Percentiles rank a stretch among this genome's conserved stretches.
phyloP scores from a whole-genome alignment of 1,140 invertebrate genomes.

The Drosophila parvula region DNA sequence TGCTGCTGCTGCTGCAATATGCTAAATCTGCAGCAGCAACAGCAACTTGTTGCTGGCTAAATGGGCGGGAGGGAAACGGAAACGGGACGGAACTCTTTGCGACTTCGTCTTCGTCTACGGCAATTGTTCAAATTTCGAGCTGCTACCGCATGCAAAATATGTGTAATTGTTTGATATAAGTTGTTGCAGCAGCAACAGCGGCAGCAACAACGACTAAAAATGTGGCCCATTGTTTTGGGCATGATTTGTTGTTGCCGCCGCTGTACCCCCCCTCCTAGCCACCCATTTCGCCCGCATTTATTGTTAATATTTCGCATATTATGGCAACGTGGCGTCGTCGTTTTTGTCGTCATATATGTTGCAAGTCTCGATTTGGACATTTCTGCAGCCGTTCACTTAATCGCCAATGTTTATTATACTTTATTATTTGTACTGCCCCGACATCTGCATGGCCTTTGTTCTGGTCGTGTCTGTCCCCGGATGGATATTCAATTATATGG shows the following conservation, averaged over 20 bases:
- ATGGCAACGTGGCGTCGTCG: conserved; percentile 66
- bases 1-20: conserved; percentile 59
- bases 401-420: conserved; percentile 76
- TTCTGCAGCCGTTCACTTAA: conserved; percentile 61
- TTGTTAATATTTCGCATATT: conserved; percentile 82
- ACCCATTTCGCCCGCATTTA: conserved; percentile 50
- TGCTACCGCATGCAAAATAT: conserved; percentile 79
- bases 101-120: conserved; percentile 42
- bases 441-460: conserved; percentile 78
- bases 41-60: conserved; percentile 41
- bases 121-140: conserved; percentile 67
- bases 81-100: conserved; percentile 1
- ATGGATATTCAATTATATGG: conserved; percentile 50
- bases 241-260: conserved; percentile 79
- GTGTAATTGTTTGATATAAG: conserved; percentile 84
- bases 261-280: not conserved
- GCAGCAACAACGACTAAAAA: conserved; percentile 66
- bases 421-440: conserved; percentile 68
- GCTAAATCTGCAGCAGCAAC: conserved; percentile 9
- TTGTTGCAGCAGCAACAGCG: conserved; percentile 56
- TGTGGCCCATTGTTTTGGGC: conserved; percentile 83
- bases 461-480: conserved; percentile 42
- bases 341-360: conserved; percentile 66
- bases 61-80: too few relatives aligned
- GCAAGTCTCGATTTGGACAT: conserved; percentile 55